Evolutionary conservation across 1,140 invertebrate genomes (phyloP).

Genomic region (Antheraea mylitta): DNA sequence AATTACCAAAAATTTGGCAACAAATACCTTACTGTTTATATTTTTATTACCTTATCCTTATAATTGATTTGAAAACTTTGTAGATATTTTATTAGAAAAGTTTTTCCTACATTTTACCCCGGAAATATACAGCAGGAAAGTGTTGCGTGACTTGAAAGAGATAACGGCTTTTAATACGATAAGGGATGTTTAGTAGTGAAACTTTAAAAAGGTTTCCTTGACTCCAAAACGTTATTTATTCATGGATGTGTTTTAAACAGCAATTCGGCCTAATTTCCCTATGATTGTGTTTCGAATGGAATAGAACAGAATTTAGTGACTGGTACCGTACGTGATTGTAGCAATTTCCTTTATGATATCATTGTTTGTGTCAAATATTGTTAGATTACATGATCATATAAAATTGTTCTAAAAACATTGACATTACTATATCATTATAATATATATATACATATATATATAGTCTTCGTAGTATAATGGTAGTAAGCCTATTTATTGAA

Average conservation of each 20-base stretch:
- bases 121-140: background rate
- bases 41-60: background rate
- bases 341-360: background rate
- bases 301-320: too few species aligned
- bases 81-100: background rate
- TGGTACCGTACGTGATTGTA: background rate
- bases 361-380: background rate
- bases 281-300: slow-evolving; percentile 10
- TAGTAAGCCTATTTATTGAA: too few species aligned
- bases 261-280: slow-evolving; percentile 17
- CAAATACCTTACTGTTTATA: too few species aligned
- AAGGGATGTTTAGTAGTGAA: background rate
- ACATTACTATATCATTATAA: too few species aligned
- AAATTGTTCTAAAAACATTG: too few species aligned
- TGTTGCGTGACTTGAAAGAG: background rate
- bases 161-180: slow-evolving; percentile 21
- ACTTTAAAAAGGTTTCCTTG: background rate
- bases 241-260: background rate
- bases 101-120: background rate
- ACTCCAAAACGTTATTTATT: background rate
- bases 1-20: too few species aligned
- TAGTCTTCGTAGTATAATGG: too few species aligned
- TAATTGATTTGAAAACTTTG: background rate
- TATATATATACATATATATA: too few species aligned
- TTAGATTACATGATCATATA: background rate